Evolutionary conservation across 2,113 vertebrate genomes (phyloP), one percentile per base, ranked within the genome.

Genomic region (Megaceryle maxima): DNA sequence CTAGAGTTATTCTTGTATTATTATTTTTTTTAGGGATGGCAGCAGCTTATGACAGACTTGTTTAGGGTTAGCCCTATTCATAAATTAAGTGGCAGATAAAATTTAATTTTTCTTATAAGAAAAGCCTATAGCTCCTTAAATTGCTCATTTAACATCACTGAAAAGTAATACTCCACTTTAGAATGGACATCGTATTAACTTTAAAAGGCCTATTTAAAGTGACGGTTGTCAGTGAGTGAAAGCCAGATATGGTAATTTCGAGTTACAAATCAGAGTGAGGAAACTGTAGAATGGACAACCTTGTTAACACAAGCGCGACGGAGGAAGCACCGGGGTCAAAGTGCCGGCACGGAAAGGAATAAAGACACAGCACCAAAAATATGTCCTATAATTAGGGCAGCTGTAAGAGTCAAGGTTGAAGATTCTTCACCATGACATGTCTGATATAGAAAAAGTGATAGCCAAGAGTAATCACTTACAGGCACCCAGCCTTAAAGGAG

Each of bases 201-300:
- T 97, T 97, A 97, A 97, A 97, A 97, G 96, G 97, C 92, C 97
- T 97, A 97, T 97, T 97, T 97, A 96, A 97, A 97, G 96, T 97
- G 97, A 97, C 70, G 96, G 96, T 97, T 97, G 97, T 97, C 97
- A 97, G 97, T 95, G 96, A 97, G 97, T 96, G 97, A 97, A 95
- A 97, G 96, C 97, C 95, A 97, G 95, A 95, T 97, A 97, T 97
- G 97, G 97, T 97, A 97, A 97, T 97, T 97, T 94, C 16, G 3
- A 97, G 97, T 97, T 97, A 97, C 97, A 97, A 97, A 97, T 97
- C 97, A 97, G 97, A 80, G 97, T 70, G 92, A 97, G 95, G 95
- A 96, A 96, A 97, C 95, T 81, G 88, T 72, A 66, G 96, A 96
- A 96, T 69, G 96, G 96, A 97, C 96, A 98, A 96, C 94, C 97